Evolutionary conservation across 2,888 invertebrate genomes (phyloP).

Genomic region (Catocala nupta): DNA sequence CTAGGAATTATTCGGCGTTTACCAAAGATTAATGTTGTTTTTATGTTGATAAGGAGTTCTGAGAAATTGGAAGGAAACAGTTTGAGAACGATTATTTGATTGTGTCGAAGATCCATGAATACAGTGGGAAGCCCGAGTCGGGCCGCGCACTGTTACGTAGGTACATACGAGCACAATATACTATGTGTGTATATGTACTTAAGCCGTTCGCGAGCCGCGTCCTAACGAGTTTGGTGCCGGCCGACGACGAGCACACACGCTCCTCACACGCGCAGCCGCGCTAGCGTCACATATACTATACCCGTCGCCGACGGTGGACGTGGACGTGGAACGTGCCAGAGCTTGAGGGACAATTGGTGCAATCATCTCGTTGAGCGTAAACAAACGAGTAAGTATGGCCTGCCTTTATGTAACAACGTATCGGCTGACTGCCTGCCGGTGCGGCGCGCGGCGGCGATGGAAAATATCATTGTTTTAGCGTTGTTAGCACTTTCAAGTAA

Average conservation of each 20-base stretch:
- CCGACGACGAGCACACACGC: conserved; percentile 70
- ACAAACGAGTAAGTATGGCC: conserved; percentile 82
- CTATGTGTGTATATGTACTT: conserved; percentile 44
- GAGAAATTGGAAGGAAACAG: background rate
- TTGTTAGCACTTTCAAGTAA: conserved; percentile 25
- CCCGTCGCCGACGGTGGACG: conserved; percentile 54
- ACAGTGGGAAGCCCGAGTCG: conserved; percentile 37
- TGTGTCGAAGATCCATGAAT: conserved; percentile 38
- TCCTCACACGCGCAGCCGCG: conserved; percentile 34
- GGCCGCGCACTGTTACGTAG: conserved; percentile 29
- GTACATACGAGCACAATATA: conserved; percentile 26
- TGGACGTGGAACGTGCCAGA: conserved; percentile 80
- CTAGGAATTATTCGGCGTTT: no score
- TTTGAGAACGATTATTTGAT: conserved; percentile 13
- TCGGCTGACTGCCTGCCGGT: conserved; percentile 33
- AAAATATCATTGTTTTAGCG: conserved; percentile 43
- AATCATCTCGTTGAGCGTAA: conserved; percentile 86
- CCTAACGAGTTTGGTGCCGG: conserved; percentile 73
- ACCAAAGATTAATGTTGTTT: no score
- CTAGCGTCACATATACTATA: conserved; percentile 51
- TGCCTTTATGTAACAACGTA: conserved; percentile 69
- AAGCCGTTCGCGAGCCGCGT: conserved; percentile 62
- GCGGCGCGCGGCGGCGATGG: conserved; percentile 28
- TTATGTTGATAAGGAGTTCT: background rate
- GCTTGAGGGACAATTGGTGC: conserved; percentile 76